These are phyloP conservation scores for Drosophila virilis DNA, from an alignment of 1,140 invertebrate genomes.

Conservation along the genomic window DNA sequence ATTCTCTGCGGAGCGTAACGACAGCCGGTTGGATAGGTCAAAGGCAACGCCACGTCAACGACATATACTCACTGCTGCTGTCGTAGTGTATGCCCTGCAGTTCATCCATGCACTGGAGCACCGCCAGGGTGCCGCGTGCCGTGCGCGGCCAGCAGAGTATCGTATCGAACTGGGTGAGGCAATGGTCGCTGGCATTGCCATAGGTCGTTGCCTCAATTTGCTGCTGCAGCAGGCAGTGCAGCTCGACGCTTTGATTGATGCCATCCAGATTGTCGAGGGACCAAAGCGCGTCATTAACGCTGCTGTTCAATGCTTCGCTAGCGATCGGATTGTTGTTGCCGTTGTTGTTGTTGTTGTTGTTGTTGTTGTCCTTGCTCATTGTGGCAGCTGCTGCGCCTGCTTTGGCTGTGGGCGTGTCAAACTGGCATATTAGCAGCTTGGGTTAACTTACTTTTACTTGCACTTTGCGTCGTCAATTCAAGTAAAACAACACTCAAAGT, in stretches of 20 bases:
- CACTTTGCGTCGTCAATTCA: no score
- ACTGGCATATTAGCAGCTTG: no score
- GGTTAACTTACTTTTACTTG: no score
- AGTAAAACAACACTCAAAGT: no score
- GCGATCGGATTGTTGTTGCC: slow-evolving; percentile 9
- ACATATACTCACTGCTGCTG: slow-evolving; percentile 87
- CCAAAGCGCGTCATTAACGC: slow-evolving; percentile 48
- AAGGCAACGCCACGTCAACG: neutral
- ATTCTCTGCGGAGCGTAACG: slow-evolving; percentile 71
- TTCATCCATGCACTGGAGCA: slow-evolving; percentile 90
- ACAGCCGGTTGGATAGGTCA: slow-evolving; percentile 17
- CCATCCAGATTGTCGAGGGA: slow-evolving; percentile 51
- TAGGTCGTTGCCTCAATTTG: slow-evolving; percentile 70
- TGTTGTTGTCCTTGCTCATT: slow-evolving; percentile 18
- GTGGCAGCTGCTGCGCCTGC: slow-evolving; percentile 8
- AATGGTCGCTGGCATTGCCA: slow-evolving; percentile 83
- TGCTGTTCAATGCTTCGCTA: slow-evolving; percentile 42
- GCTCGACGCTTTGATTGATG: slow-evolving; percentile 77
- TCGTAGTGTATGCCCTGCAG: slow-evolving; percentile 92
- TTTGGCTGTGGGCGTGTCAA: slow-evolving; percentile 4
- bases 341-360: slow-evolving; percentile 28
- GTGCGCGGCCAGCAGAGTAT: slow-evolving; percentile 93
- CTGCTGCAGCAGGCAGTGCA: slow-evolving; percentile 74
- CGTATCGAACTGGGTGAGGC: slow-evolving; percentile 88
- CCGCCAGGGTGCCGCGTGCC: slow-evolving; percentile 86